Evolutionary conservation across 1,140 invertebrate genomes (phyloP), one percentile per base, ranked within the genome.

Genomic region (Ganaspis sp.): DNA sequence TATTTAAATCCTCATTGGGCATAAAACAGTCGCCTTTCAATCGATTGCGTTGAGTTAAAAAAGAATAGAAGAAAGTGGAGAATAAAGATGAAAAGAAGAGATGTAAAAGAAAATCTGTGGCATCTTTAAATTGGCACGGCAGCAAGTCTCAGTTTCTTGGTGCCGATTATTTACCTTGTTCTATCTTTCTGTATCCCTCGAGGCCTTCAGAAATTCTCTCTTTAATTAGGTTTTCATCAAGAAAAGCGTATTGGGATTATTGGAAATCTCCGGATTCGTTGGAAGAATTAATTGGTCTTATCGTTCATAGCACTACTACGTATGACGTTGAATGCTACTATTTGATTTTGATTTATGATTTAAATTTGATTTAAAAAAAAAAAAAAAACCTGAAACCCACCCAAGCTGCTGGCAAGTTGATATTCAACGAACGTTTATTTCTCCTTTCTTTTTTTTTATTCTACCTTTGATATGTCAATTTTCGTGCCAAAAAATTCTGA

Each of bases 171-270:
- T 73, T 40, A 15, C 71, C 72, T 74, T 26, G 38, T 34, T 72
- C 70, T 69, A 15, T 72, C 38, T 71, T 49, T 72, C 42, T 37
- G 15, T 70, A 15, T 45, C 29, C 29, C 37, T 11, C 15, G 69
- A 21, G 12, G 19, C 34, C 23, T 4, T 4, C 26, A 34, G 58
- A 64, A 64, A 64, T 34, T 64, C 58, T 34, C 19, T 49, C 72
- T 29, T 73, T 74, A 74, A 80, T 80, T 19, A 21, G 75, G 74
- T 77, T 80, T 75, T 73, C 72, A 64, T 64, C 21, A 34, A 64
- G 45, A 64, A 29, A 29, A 64, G 12, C 58, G 80, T 84, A 84
- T 83, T 54, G 73, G 79, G 78, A 81, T 84, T 84, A 85, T 85
- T 84, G 81, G 81, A 84, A 81, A 84, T 83, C 71, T 77, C 74